These are phyloP conservation scores for Cosmopolites sordidus DNA, from an alignment of 2,888 invertebrate species.

Conservation along the genomic window DNA sequence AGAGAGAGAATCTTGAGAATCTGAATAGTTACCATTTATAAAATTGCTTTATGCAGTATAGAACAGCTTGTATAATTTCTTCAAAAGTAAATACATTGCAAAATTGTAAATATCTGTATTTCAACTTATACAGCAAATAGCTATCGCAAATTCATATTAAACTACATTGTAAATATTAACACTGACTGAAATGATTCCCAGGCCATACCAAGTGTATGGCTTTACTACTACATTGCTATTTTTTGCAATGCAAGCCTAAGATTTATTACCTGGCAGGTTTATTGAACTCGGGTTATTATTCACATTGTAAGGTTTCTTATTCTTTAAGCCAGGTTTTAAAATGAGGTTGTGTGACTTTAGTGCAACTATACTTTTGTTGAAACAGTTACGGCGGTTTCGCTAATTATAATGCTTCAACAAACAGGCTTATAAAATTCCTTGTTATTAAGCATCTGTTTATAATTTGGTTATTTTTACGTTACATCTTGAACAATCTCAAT, in stretches of 20 bases:
- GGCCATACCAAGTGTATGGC: slow-evolving; percentile 7
- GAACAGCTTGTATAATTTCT: too few relatives aligned
- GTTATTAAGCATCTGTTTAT: too few relatives aligned
- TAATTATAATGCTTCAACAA: too few relatives aligned
- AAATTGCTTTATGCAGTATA: too few relatives aligned
- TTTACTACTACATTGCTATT: slow-evolving; percentile 13
- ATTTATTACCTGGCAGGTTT: slow-evolving; percentile 15
- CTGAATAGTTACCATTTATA: too few relatives aligned
- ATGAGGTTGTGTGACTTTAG: slow-evolving; percentile 3
- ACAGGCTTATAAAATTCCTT: too few relatives aligned
- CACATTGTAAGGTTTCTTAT: slow-evolving; percentile 14
- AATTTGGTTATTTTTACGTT: too few relatives aligned
- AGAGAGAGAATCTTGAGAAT: too few relatives aligned
- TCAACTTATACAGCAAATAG: too few relatives aligned
- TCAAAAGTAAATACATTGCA: too few relatives aligned
- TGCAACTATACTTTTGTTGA: neutral
- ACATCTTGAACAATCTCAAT: too few relatives aligned
- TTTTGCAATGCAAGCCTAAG: slow-evolving; percentile 7
- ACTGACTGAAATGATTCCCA: slow-evolving; percentile 5
- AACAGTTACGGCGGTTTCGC: neutral
- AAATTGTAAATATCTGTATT: too few relatives aligned
- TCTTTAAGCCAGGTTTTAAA: slow-evolving; percentile 7
- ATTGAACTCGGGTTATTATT: slow-evolving; percentile 16
- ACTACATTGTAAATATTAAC: neutral
- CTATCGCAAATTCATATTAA: neutral